Base-by-base conservation (phyloP, 2,797 vertebrate genomes). In the Muscicapa striata region DNA sequence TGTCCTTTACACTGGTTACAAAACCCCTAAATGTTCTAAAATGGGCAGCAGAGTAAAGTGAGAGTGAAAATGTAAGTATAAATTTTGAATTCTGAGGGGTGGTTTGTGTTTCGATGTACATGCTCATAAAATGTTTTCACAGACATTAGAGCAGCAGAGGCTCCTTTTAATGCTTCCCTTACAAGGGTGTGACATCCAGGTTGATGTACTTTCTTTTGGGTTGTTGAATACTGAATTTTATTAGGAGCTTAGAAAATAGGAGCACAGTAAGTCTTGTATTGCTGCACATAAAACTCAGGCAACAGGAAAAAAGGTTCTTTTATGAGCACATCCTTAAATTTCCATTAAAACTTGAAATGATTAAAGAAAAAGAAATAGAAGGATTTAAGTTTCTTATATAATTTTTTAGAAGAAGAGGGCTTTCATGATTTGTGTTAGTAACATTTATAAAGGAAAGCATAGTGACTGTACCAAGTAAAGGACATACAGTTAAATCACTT, bases 401-500 rank as follows among this genome's bases (percentile, higher is more conserved):
- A 69, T 30, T 80, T 3, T 27, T 89, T 26, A 21, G 32, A 78
- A 59, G 40, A 74, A 48, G 24, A 43, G 8, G 16, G 12, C 13
- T 80, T 45, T 63, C 22, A 40, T 72, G 45, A 48, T 85, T 91
- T 87, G 34, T 76, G 34, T 64, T 78, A 68, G 36, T 19, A 83
- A 62, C 7, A 17, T 74, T 36, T 77, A 29, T 41, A 70, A 63
- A 55, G 24, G 6, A 59, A 81, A 51, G 15, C 20, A 63, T 7
- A 77, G n/a, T 0, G 4, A 54, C 24, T 74, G 29, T 54, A 58
- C 41, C 38, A 3, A 87, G 67, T 70, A 91, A 87, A 93, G 75
- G 75, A 72, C n/a, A 67, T 74, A 61, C 23, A 72, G 55, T 90
- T 84, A 95, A 92, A 82, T 89, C 48, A 94, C 32, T 95, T 93